A percentile compares a stretch with the other conserved stretches of the same genome.
Evolutionary conservation across 1,140 invertebrate genomes (phyloP).

Genomic region (Neodiprion lecontei): DNA sequence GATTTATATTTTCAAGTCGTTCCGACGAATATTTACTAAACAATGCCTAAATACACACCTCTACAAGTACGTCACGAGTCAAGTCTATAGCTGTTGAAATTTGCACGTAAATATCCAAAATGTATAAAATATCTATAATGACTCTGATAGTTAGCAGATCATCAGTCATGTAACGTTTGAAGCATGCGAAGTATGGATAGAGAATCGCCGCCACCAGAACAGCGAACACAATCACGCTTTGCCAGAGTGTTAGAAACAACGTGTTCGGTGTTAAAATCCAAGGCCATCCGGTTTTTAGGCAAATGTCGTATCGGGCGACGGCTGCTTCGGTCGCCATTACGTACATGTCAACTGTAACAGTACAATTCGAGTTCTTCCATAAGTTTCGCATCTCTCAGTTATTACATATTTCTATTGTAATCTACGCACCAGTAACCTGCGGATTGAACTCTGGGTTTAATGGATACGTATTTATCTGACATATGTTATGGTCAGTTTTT

Average conservation of each 20-base stretch:
- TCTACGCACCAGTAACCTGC: not conserved
- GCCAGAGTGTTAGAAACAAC: not conserved
- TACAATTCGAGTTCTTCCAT: not conserved
- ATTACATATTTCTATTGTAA: not conserved
- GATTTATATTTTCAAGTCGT: no score
- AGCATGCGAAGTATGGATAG: constrained; percentile 7
- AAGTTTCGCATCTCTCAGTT: no score
- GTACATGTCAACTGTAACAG: not conserved
- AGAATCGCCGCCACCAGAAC: not conserved
- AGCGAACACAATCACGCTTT: not conserved
- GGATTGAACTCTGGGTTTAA: not conserved
- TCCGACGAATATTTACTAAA: no score
- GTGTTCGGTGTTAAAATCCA: not conserved
- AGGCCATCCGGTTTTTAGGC: not conserved
- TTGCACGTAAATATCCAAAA: constrained; percentile 7
- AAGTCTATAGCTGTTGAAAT: not conserved
- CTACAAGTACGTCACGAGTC: not conserved
- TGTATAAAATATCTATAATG: not conserved
- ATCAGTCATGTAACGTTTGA: not conserved
- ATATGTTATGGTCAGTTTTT: not conserved
- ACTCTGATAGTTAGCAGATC: not conserved
- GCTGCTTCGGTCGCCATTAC: constrained; percentile 1
- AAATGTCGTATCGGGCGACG: not conserved
- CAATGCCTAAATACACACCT: not conserved
- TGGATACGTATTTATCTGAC: not conserved